Base-by-base conservation (phyloP, 2,797 vertebrate genomes). In the Astyanax mexicanus region DNA sequence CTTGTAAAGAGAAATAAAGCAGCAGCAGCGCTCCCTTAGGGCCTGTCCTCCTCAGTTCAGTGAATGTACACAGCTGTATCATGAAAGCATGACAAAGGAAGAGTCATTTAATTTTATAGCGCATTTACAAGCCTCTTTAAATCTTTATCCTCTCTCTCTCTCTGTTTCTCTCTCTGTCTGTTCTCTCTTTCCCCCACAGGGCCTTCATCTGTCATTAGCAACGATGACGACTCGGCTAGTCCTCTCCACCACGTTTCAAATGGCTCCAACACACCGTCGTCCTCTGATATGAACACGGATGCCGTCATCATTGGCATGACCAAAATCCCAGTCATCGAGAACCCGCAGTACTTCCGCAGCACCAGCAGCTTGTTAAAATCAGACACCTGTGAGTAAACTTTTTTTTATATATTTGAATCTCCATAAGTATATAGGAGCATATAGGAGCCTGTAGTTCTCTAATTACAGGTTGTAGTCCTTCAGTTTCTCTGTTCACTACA, bases 251-350 rank as follows among this genome's bases (percentile, higher is more conserved):
- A 98, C 49, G 98, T 99, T 83, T 98, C 97, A 52, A 98, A 99
- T 9, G 98, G 98, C 85, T 99, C 97, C 79, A 99, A 98, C 84
- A 98, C 98, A 1, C 97, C 97, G 0, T 98, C 97, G 1, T 99
- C 98, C 69, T 98, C 97, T 6, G 98, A 99, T 82, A 96, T 97
- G 13, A 98, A 97, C 58, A 94, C 96, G 0, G 97, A 99, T 0
- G 95, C 97, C 0, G 97, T 98, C 69, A 96, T 98, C 86, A 99
- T 99, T 69, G 96, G 96, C 77, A 98, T 99, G 97, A 98, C 96
- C 25, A 98, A 99, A 91, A 98, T 99, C 87, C 98, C 98, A 0
- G 95, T 99, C 80, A 99, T 99, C n/a, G 98, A 99, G 93, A 99
- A 99, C 89, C 98, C 97, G 0, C 97, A 99, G 86, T 99, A 99